A percentile compares a stretch with the other conserved stretches of the same genome.
These are phyloP conservation scores for Ormyrus labotus DNA, from an alignment of 2,888 invertebrate species.

Conservation along the genomic window DNA sequence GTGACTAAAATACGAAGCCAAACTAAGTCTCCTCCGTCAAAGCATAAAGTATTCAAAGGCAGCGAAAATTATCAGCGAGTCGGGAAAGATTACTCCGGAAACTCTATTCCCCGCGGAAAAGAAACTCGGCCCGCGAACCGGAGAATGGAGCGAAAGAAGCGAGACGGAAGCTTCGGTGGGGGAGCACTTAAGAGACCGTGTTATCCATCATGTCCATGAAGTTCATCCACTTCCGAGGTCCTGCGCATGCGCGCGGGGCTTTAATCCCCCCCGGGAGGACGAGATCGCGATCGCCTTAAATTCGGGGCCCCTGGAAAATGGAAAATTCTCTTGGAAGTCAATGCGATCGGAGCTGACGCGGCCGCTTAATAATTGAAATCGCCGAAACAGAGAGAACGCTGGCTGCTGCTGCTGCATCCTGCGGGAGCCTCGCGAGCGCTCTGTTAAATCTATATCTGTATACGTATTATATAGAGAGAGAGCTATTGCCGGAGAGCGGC, in stretches of 20 bases:
- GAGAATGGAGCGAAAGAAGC: neutral
- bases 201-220: slow-evolving; percentile 53
- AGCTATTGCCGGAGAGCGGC: no score
- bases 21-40: no score
- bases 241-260: neutral
- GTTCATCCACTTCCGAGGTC: slow-evolving; percentile 26
- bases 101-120: slow-evolving; percentile 1
- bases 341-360: slow-evolving; percentile 1
- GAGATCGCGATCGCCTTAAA: neutral
- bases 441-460: no score
- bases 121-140: neutral
- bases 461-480: no score
- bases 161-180: neutral
- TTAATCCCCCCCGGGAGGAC: neutral
- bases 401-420: no score
- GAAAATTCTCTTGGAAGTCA: slow-evolving; percentile 28
- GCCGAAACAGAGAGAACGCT: neutral
- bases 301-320: slow-evolving; percentile 3
- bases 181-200: slow-evolving; percentile 47
- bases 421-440: no score
- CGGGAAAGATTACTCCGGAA: neutral
- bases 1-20: neutral
- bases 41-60: neutral
- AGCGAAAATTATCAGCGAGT: neutral
- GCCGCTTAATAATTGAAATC: slow-evolving; percentile 32